These are phyloP conservation scores for Drosophila pandora DNA, from an alignment of 1,140 invertebrate species.

Conservation along the genomic window DNA sequence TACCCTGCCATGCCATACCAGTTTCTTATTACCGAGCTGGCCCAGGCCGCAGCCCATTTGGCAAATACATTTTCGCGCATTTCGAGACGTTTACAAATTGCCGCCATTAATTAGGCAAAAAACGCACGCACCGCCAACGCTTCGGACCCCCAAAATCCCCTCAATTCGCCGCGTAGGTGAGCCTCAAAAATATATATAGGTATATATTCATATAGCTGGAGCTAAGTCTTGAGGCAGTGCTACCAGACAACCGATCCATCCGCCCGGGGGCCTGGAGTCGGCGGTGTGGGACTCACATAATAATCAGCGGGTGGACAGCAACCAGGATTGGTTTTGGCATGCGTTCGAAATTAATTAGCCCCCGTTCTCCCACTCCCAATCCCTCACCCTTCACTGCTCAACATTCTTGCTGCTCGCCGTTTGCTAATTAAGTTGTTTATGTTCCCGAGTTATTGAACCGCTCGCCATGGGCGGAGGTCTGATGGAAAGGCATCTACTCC, in stretches of 20 bases:
- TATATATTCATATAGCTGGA: slow-evolving; percentile 21
- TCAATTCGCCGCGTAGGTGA: slow-evolving; percentile 55
- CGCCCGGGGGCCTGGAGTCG: slow-evolving; percentile 11
- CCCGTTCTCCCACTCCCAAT: not conserved
- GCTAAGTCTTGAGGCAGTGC: slow-evolving; percentile 16
- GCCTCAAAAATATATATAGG: slow-evolving; percentile 24
- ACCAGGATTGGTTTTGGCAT: slow-evolving; percentile 74
- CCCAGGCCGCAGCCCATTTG: slow-evolving; percentile 62
- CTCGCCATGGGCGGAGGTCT: slow-evolving; percentile 24
- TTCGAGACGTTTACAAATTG: slow-evolving; percentile 83
- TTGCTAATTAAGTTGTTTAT: slow-evolving; percentile 80
- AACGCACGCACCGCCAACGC: slow-evolving; percentile 68
- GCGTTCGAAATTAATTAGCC: slow-evolving; percentile 78
- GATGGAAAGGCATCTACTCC: slow-evolving; percentile 12
- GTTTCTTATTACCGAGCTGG: slow-evolving; percentile 70
- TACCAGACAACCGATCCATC: slow-evolving; percentile 46
- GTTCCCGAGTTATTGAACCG: slow-evolving; percentile 75
- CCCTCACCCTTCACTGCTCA: slow-evolving; percentile 1
- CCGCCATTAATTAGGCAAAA: slow-evolving; percentile 82
- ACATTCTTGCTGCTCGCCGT: slow-evolving; percentile 33
- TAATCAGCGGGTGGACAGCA: slow-evolving; percentile 81
- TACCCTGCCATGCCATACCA: slow-evolving; percentile 36
- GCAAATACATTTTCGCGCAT: slow-evolving; percentile 79
- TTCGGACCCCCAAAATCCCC: slow-evolving; percentile 32
- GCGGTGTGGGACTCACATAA: slow-evolving; percentile 64